phyloP scores from a whole-genome alignment of 2,797 vertebrate genomes.

The Knipowitschia caucasica region DNA sequence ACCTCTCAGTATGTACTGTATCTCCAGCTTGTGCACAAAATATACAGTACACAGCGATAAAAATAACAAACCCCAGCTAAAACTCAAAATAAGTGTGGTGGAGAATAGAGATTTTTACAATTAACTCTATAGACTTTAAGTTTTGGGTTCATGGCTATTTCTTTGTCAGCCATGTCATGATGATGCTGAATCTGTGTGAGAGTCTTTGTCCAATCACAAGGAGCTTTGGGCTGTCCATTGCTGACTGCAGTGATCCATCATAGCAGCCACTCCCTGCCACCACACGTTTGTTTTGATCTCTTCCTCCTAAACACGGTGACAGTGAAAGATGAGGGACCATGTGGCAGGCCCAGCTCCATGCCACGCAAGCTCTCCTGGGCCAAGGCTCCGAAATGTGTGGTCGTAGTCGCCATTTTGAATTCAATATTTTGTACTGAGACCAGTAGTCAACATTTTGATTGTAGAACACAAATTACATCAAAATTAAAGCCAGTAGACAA shows the following conservation, averaged over 20 bases:
- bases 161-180: slow-evolving; percentile 43
- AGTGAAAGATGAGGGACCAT: slow-evolving; percentile 76
- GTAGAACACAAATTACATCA: no score
- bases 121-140: no score
- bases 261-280: slow-evolving; percentile 64
- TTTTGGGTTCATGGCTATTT: slow-evolving; percentile 39
- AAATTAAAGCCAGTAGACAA: no score
- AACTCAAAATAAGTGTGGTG: not conserved
- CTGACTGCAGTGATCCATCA: slow-evolving; percentile 74
- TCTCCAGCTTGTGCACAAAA: no score
- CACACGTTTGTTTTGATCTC: slow-evolving; percentile 77
- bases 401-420: not conserved
- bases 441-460: no score
- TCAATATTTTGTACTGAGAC: not conserved
- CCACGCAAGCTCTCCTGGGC: slow-evolving; percentile 40
- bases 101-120: slow-evolving; percentile 17
- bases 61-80: no score
- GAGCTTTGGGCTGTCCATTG: slow-evolving; percentile 37
- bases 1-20: no score
- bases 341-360: slow-evolving; percentile 47
- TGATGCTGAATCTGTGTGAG: slow-evolving; percentile 43
- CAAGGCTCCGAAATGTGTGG: slow-evolving; percentile 11
- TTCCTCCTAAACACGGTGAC: slow-evolving; percentile 67
- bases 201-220: slow-evolving; percentile 49
- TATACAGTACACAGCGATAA: no score